Percentiles rank a stretch among this genome's conserved stretches.
phyloP scores from a whole-genome alignment of 2,113 vertebrate species.

The Pteropus alecto region DNA sequence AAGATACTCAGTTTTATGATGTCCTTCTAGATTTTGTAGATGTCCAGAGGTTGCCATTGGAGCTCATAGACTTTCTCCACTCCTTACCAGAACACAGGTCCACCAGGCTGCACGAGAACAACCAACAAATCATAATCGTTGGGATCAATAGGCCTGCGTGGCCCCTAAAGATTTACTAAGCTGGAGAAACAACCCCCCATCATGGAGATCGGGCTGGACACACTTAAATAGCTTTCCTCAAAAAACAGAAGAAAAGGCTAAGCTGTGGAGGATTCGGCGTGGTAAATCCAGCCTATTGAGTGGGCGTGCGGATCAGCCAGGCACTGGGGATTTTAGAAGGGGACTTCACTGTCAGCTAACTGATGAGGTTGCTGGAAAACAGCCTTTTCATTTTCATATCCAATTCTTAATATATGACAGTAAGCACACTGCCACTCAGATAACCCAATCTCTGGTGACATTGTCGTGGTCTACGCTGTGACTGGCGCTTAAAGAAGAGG shows the following conservation, averaged over 20 bases:
- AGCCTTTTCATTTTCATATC: neutral
- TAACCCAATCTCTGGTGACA: accelerated
- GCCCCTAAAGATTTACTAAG: neutral
- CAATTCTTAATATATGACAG: no score
- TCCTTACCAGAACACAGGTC: neutral
- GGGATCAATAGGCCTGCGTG: neutral
- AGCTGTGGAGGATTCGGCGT: neutral
- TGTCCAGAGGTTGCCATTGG: neutral
- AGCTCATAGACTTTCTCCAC: neutral
- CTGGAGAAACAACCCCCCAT: neutral
- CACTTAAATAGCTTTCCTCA: neutral
- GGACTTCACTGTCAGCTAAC: neutral
- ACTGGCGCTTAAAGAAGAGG: neutral
- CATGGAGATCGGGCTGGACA: neutral
- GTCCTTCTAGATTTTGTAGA: neutral
- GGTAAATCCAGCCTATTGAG: neutral
- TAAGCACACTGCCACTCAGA: neutral
- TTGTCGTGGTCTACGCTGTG: accelerated
- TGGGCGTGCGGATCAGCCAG: neutral
- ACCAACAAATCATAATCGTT: neutral
- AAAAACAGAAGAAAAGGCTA: neutral
- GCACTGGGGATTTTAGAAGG: neutral
- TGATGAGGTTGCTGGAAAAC: neutral
- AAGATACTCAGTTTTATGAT: neutral
- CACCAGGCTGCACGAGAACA: neutral